phyloP scores from a whole-genome alignment of 1,140 invertebrate species.

The Venustaconcha ellipsiformis region DNA sequence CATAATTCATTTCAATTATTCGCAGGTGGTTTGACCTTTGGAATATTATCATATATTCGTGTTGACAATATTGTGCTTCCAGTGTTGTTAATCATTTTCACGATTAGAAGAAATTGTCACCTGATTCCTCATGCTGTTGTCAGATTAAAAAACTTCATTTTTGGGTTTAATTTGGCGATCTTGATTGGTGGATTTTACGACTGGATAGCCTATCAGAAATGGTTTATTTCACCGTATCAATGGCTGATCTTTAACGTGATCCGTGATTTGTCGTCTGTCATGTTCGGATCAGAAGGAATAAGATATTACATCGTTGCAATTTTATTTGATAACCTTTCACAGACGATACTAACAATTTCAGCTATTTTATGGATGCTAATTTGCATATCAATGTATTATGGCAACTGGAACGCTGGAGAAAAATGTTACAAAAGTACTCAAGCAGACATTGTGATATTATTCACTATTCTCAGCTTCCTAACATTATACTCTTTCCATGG shows the following conservation, averaged over 20 bases:
- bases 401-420: not conserved
- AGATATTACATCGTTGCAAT: constrained; percentile 24
- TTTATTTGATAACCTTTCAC: constrained; percentile 4
- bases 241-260: constrained; percentile 61
- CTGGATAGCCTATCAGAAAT: constrained; percentile 40
- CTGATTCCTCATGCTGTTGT: not conserved
- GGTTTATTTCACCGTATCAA: constrained; percentile 51
- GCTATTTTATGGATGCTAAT: too few species aligned
- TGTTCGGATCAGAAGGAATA: constrained; percentile 40
- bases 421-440: not conserved
- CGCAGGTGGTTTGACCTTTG: constrained; percentile 33
- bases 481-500: constrained; percentile 45
- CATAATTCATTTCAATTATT: not conserved
- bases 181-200: constrained; percentile 47
- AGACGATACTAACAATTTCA: too few species aligned
- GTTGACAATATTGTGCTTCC: constrained; percentile 33
- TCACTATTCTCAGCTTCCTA: constrained; percentile 39
- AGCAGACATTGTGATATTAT: not conserved
- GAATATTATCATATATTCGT: constrained; percentile 47
- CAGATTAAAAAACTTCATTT: constrained; percentile 4
- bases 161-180: constrained; percentile 15
- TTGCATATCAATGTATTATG: not conserved
- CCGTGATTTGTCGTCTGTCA: constrained; percentile 31
- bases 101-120: not conserved
- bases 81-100: constrained; percentile 9